Evolutionary conservation across 2,113 vertebrate species (phyloP).

Genomic region (Pterocles gutturalis): DNA sequence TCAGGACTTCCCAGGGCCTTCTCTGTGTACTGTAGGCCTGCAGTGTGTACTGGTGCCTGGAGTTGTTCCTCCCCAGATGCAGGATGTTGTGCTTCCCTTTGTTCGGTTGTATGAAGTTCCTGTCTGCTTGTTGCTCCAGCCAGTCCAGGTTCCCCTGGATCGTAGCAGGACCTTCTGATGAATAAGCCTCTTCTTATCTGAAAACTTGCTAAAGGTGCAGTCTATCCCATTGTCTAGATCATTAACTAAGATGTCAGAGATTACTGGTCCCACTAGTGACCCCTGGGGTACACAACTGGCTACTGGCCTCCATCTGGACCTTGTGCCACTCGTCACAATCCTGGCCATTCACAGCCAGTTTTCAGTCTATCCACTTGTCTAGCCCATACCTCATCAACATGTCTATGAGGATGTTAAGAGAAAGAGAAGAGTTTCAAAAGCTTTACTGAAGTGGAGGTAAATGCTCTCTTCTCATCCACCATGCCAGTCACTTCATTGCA

Average conservation of each 20-base stretch:
- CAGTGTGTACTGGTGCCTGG: background rate
- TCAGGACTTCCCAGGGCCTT: background rate
- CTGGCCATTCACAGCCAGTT: rapidly evolving
- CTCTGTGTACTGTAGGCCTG: background rate
- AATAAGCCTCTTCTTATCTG: background rate
- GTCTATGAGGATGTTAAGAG: background rate
- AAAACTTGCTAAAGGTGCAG: background rate
- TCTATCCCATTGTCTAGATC: background rate
- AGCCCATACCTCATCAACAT: background rate
- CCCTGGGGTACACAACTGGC: background rate
- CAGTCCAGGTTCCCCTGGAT: background rate
- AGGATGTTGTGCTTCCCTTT: background rate
- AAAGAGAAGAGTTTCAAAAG: background rate
- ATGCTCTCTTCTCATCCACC: background rate
- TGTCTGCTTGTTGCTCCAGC: background rate
- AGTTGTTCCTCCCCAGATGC: background rate
- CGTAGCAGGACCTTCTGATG: background rate
- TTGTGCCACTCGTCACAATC: background rate
- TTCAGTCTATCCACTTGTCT: background rate
- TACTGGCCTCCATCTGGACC: background rate
- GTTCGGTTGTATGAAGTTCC: background rate
- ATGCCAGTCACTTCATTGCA: background rate
- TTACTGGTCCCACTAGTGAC: background rate
- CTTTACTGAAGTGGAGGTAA: background rate
- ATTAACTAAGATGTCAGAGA: background rate